These are phyloP conservation scores for Scolopax bukidnonensis DNA, from an alignment of 2,797 vertebrate genomes.

Conservation along the genomic window DNA sequence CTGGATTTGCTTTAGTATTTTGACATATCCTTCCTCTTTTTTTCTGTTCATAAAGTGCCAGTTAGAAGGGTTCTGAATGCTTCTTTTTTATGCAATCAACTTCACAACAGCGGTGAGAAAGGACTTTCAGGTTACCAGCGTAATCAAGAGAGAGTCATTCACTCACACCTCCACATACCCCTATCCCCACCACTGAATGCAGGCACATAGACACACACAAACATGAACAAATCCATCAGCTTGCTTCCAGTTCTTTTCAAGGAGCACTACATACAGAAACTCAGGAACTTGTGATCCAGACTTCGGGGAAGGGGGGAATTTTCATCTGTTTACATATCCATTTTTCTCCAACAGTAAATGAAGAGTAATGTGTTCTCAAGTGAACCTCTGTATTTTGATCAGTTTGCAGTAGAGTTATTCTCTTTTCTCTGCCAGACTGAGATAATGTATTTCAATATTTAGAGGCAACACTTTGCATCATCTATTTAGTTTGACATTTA, in stretches of 20 bases:
- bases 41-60: neutral
- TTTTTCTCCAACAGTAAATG: neutral
- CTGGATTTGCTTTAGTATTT: neutral
- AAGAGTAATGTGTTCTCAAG: constrained; percentile 27
- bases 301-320: neutral
- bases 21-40: fast-evolving
- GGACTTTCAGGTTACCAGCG: neutral
- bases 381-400: neutral
- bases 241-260: neutral
- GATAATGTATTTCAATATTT: constrained; percentile 33
- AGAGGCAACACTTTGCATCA: neutral
- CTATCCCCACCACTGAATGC: neutral
- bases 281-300: neutral
- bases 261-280: neutral
- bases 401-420: neutral
- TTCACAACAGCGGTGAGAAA: neutral
- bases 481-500: constrained; percentile 22
- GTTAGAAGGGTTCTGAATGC: neutral
- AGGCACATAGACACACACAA: neutral
- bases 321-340: constrained; percentile 18
- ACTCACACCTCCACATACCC: neutral
- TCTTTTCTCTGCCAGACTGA: constrained; percentile 1
- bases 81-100: neutral
- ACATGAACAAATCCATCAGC: neutral
- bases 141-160: neutral